Conservation (phyloP, 2,888 invertebrate genomes). For the Azorinus chamasolen region DNA sequence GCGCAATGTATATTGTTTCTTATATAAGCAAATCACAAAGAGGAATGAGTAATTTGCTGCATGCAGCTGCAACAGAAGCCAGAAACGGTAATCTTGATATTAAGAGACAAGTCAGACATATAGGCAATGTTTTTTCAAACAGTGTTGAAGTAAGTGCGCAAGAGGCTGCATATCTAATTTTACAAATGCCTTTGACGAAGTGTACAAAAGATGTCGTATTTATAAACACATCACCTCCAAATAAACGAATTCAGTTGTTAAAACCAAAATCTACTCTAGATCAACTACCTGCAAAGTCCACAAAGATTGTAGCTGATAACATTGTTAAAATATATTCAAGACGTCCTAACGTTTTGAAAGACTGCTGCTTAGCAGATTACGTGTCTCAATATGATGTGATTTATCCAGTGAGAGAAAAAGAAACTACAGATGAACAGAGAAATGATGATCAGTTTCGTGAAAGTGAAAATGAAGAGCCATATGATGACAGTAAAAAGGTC, state of each 20-base stretch:
- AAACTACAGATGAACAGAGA: too few relatives aligned
- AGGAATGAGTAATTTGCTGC: constrained; percentile 4
- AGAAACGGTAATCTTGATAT: constrained; percentile 53
- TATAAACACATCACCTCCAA: constrained; percentile 52
- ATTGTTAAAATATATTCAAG: constrained; percentile 55
- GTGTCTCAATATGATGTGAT: too few relatives aligned
- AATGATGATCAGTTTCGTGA: too few relatives aligned
- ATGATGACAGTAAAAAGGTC: too few relatives aligned
- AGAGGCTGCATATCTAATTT: constrained; percentile 60
- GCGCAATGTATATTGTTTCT: too few relatives aligned
- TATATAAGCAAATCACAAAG: too few relatives aligned
- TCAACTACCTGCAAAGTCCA: constrained; percentile 45
- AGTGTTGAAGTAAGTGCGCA: constrained; percentile 58
- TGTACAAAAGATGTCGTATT: constrained; percentile 58
- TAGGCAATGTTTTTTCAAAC: constrained; percentile 58
- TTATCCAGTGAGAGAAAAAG: too few relatives aligned
- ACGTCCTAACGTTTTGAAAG: constrained; percentile 43
- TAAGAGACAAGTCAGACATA: constrained; percentile 58
- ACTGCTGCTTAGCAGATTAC: constrained; percentile 60
- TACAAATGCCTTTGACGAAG: constrained; percentile 63
- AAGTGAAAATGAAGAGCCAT: too few relatives aligned
- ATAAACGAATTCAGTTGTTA: constrained; percentile 48
- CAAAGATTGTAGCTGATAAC: constrained; percentile 55
- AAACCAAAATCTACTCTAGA: constrained; percentile 52
- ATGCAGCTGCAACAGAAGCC: constrained; percentile 58